Percentiles rank a stretch among this genome's conserved stretches.
These are phyloP conservation scores for Channallabes apus DNA, from an alignment of 2,797 vertebrate genomes.

Conservation along the genomic window DNA sequence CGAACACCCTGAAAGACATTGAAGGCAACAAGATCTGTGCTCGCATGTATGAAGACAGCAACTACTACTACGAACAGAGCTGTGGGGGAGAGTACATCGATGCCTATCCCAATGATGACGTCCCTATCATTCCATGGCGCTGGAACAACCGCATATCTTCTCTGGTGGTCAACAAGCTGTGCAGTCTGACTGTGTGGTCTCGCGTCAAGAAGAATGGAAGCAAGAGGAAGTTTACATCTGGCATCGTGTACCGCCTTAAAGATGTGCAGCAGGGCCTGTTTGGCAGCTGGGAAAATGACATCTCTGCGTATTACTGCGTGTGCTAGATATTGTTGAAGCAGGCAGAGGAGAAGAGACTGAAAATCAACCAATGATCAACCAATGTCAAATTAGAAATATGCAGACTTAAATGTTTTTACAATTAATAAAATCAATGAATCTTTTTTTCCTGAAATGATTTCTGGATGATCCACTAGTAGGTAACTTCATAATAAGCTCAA, in stretches of 20 bases:
- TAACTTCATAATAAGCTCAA: neutral
- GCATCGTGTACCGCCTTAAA: constrained; percentile 65
- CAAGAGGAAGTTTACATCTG: constrained; percentile 46
- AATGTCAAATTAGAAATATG: neutral
- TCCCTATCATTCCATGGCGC: constrained; percentile 62
- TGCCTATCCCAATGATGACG: constrained; percentile 46
- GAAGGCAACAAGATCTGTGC: constrained; percentile 69
- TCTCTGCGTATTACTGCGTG: constrained; percentile 71
- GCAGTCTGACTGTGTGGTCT: constrained; percentile 72
- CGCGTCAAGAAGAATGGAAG: constrained; percentile 59
- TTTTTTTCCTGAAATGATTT: neutral
- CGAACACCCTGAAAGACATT: neutral
- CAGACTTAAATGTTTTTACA: neutral
- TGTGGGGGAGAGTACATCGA: constrained; percentile 60
- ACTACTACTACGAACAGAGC: constrained; percentile 72
- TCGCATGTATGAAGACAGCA: constrained; percentile 67
- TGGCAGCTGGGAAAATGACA: constrained; percentile 68
- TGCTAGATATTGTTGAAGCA: constrained; percentile 53
- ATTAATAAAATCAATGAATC: neutral
- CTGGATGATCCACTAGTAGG: neutral
- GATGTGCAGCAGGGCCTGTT: constrained; percentile 69
- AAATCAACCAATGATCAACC: neutral
- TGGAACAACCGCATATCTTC: constrained; percentile 68
- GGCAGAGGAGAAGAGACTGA: constrained; percentile 11
- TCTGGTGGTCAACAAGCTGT: constrained; percentile 70